phyloP scores from a whole-genome alignment of 2,888 invertebrate species.

The Papilio elwesi region DNA sequence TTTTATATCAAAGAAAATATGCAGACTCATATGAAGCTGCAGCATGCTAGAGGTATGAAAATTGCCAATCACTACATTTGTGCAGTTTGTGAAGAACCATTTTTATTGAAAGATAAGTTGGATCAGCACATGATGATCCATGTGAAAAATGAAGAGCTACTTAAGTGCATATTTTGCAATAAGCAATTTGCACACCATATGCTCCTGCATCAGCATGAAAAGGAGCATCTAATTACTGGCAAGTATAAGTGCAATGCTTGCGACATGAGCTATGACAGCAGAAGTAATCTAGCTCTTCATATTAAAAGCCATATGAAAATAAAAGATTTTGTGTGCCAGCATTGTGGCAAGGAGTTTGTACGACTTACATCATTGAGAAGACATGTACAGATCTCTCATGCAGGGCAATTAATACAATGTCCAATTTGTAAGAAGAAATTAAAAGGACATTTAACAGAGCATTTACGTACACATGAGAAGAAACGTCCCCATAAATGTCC shows the following conservation, averaged over 20 bases:
- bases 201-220: conserved; percentile 86
- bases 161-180: conserved; percentile 88
- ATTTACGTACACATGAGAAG: conserved; percentile 91
- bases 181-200: conserved; percentile 63
- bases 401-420: conserved; percentile 90
- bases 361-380: conserved; percentile 89
- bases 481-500: conserved; percentile 91
- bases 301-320: conserved; percentile 89
- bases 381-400: conserved; percentile 90
- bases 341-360: conserved; percentile 91
- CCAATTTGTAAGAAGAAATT: conserved; percentile 91
- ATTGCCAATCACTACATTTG: conserved; percentile 84
- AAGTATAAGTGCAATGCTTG: conserved; percentile 89
- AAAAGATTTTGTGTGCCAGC: conserved; percentile 90
- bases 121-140: conserved; percentile 89
- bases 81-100: conserved; percentile 89
- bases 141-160: conserved; percentile 72
- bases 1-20: conserved; percentile 87
- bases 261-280: conserved; percentile 87
- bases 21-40: conserved; percentile 85
- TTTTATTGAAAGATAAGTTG: conserved; percentile 90
- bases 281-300: conserved; percentile 86
- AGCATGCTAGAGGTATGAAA: conserved; percentile 76
- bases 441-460: conserved; percentile 92
- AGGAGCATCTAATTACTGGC: conserved; percentile 89